phyloP scores from a whole-genome alignment of 2,113 vertebrate species.

The Siniperca chuatsi region DNA sequence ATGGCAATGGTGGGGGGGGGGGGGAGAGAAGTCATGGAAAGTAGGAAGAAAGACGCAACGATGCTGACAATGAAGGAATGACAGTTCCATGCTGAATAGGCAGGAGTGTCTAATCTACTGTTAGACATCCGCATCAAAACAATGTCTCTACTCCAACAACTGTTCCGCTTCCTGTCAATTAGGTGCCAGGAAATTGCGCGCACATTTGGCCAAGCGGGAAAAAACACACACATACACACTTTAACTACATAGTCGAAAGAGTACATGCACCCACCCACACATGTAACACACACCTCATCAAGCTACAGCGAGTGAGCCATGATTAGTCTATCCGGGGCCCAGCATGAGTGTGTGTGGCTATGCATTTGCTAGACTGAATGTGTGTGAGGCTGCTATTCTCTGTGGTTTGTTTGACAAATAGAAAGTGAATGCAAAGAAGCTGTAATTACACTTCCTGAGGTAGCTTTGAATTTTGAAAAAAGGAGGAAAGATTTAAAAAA shows the following conservation, averaged over 20 bases:
- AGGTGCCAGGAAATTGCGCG: constrained; percentile 67
- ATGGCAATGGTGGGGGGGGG: neutral
- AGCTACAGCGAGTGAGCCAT: constrained; percentile 54
- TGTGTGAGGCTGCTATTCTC: constrained; percentile 50
- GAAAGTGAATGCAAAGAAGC: constrained; percentile 51
- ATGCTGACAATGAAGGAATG: constrained; percentile 70
- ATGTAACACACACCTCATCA: constrained; percentile 63
- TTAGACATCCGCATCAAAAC: constrained; percentile 64
- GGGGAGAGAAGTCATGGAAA: constrained; percentile 31
- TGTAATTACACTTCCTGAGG: constrained; percentile 59
- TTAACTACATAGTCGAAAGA: constrained; percentile 13
- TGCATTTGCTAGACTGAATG: constrained; percentile 33
- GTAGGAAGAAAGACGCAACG: constrained; percentile 47
- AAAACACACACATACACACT: constrained; percentile 13
- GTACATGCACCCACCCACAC: constrained; percentile 45
- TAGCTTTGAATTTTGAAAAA: constrained; percentile 16
- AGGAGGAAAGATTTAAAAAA: neutral
- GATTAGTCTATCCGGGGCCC: constrained; percentile 67
- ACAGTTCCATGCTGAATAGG: constrained; percentile 71
- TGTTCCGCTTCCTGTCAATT: constrained; percentile 77
- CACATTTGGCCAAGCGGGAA: constrained; percentile 66
- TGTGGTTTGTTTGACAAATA: constrained; percentile 68
- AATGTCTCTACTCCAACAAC: constrained; percentile 58
- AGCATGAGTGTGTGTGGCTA: constrained; percentile 48
- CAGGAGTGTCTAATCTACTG: constrained; percentile 72